phyloP scores from a whole-genome alignment of 2,888 invertebrate genomes.

The Lasioglossum lativentre region DNA sequence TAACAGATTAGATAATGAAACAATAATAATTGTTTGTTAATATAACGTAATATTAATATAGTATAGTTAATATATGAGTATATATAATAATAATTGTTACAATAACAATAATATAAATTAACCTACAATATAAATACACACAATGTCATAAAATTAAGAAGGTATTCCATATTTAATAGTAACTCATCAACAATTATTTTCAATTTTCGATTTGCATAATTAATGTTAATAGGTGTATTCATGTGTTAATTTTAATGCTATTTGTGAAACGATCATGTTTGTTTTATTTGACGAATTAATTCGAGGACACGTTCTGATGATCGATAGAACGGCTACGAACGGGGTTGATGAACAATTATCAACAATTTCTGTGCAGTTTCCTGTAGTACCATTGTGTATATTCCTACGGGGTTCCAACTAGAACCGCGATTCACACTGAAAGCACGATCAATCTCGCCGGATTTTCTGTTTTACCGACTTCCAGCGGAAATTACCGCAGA shows the following conservation, averaged over 20 bases:
- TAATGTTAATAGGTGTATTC: background rate
- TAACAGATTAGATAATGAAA: background rate
- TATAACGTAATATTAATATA: too few species aligned
- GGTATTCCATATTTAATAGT: background rate
- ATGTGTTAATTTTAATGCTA: background rate
- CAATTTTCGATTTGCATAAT: background rate
- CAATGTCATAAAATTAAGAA: too few species aligned
- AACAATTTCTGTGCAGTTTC: constrained; percentile 60
- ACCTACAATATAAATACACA: too few species aligned
- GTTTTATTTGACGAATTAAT: background rate
- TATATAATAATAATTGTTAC: too few species aligned
- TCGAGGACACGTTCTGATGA: background rate
- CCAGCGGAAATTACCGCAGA: constrained; percentile 66
- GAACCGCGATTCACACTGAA: constrained; percentile 50
- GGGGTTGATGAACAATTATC: constrained; percentile 32
- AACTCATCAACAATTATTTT: background rate
- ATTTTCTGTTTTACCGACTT: constrained; percentile 73
- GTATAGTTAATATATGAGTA: too few species aligned
- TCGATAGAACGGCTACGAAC: background rate
- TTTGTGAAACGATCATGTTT: too few species aligned
- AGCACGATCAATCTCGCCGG: constrained; percentile 47
- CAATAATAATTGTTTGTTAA: too few species aligned
- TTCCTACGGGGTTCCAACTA: constrained; percentile 49
- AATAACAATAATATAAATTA: too few species aligned
- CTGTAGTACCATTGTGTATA: constrained; percentile 64